Evolutionary conservation across 2,888 invertebrate species (phyloP), one percentile per base, ranked within the genome.

Genomic region (Noctuana brunneofusca): DNA sequence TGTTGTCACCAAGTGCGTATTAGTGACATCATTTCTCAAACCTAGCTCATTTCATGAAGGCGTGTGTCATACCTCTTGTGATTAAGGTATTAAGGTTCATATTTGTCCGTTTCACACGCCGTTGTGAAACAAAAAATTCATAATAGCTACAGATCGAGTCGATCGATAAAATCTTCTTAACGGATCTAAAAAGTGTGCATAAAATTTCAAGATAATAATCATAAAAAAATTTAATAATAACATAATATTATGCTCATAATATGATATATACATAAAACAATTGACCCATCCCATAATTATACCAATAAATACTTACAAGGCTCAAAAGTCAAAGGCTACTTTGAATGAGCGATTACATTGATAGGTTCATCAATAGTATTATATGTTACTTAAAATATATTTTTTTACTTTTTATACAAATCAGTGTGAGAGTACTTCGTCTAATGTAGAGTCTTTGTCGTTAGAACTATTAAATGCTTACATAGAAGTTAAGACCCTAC

Each of bases 11-110:
- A 35, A 2, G 35, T 35, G n/a, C n/a, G 35, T n/a, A 8, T 41
- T 16, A 41, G 41, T 41, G 41, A 41, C 16, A 41, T 41, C 41
- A 41, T 41, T 41, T 41, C 41, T 41, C 16, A 41, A 16, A 41
- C 41, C 14, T 16, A 14, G 16, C 6, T 41, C 41, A 41, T 16
- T 16, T 16, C 8, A 16, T 12, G 16, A 16, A n/a, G 8, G 41
- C 41, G 8, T 41, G 8, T 16, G 2, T 16, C 16, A 2, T 16
- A 2, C 16, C 41, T 16, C 16, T 14, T 38, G 16, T 16, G 1
- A 16, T 16, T 6, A 8, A 41, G 8, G 2, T 3, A 8, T 16
- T 41, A 41, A 41, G 9, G 41, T 16, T 41, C 8, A 41, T 16
- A 16, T 41, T 41, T 41, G 41, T 16, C 5, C 2, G 9, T 16